Conservation (phyloP, 2,113 vertebrate species). For the Periophthalmodon schlosseri region DNA sequence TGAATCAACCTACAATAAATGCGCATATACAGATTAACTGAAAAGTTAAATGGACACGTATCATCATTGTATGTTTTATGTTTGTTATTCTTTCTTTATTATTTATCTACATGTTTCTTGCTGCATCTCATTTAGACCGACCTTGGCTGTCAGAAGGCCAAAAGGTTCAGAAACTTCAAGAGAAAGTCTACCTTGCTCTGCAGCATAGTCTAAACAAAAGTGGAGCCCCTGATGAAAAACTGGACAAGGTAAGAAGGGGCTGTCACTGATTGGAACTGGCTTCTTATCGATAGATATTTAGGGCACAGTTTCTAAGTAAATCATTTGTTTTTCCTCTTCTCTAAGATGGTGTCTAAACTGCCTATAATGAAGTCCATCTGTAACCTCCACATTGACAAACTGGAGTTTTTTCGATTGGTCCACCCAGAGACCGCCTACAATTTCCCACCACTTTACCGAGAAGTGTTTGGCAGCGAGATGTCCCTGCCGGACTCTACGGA, state of each 20-base stretch:
- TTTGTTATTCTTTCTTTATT: background rate
- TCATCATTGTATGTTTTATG: background rate
- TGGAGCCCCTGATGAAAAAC: slow-evolving; percentile 81
- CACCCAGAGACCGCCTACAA: slow-evolving; percentile 87
- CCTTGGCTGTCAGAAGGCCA: slow-evolving; percentile 85
- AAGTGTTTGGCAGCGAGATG: slow-evolving; percentile 87
- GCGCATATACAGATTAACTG: background rate
- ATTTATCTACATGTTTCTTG: background rate
- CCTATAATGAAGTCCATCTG: slow-evolving; percentile 90
- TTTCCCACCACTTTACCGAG: slow-evolving; percentile 89
- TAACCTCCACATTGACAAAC: slow-evolving; percentile 89
- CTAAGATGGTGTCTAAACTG: slow-evolving; percentile 87
- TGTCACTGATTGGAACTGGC: no score
- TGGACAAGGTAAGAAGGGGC: slow-evolving; percentile 80
- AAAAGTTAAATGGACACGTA: background rate
- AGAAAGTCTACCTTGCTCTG: slow-evolving; percentile 86
- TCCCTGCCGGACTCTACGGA: slow-evolving; percentile 79
- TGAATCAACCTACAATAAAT: background rate
- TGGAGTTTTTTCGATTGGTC: slow-evolving; percentile 89
- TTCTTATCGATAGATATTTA: background rate
- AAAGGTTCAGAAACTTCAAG: slow-evolving; percentile 89
- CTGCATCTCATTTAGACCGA: slow-evolving; percentile 74
- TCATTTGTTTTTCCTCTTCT: slow-evolving; percentile 18
- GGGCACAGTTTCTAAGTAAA: background rate
- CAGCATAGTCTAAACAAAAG: slow-evolving; percentile 87